Conservation (phyloP, 2,888 invertebrate genomes). For the Scrobipalpa atriplicella region DNA sequence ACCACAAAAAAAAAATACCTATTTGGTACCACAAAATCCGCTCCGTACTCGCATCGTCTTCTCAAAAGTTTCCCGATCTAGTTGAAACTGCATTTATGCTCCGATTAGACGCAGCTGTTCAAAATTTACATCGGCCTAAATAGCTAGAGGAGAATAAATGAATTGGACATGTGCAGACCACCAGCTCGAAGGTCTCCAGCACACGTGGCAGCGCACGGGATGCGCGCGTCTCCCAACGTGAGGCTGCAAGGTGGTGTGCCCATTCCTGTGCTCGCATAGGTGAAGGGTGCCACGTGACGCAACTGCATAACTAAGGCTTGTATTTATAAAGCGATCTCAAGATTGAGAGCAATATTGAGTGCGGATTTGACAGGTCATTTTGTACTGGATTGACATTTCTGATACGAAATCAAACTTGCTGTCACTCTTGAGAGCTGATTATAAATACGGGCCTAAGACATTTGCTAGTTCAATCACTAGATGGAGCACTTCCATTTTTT, state of each 20-base stretch:
- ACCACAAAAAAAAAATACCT: no score
- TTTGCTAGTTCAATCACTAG: no score
- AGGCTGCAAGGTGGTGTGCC: constrained; percentile 30
- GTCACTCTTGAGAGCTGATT: no score
- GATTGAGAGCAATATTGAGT: no score
- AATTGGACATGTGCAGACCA: constrained; percentile 46
- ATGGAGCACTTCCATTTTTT: no score
- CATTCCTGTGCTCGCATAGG: constrained; percentile 1
- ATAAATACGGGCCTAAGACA: no score
- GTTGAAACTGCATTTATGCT: constrained; percentile 32
- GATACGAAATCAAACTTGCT: no score
- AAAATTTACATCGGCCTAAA: constrained; percentile 46
- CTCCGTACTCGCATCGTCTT: no score
- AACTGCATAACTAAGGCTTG: neutral
- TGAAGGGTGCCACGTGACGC: constrained; percentile 21
- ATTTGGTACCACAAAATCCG: no score
- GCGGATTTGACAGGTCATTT: no score
- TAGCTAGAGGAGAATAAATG: constrained; percentile 58
- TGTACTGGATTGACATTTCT: no score
- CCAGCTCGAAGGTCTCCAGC: constrained; percentile 50
- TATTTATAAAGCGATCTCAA: neutral
- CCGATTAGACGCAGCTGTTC: constrained; percentile 33
- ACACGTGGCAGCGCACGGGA: constrained; percentile 54
- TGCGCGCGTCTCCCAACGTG: constrained; percentile 52
- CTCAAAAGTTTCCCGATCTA: no score